phyloP scores from a whole-genome alignment of 2,113 vertebrate species.

The Syngnathoides biaculeatus region DNA sequence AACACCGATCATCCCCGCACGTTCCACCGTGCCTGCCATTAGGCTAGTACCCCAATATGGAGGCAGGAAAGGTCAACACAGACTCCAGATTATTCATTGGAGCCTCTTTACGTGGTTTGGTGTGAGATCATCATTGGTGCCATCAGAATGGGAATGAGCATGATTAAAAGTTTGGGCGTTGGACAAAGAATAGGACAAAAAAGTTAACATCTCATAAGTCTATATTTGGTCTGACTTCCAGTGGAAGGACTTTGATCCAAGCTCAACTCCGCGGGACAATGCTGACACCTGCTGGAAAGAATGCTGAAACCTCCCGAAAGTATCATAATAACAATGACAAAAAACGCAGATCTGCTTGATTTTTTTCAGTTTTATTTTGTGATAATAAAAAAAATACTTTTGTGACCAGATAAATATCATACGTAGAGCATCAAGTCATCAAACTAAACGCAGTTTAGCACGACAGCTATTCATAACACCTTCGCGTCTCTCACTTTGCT shows the following conservation, averaged over 20 bases:
- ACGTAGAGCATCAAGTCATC: constrained; percentile 73
- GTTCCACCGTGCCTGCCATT: not conserved
- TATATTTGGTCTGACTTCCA: constrained; percentile 70
- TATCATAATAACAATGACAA: not conserved
- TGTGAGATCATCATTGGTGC: constrained; percentile 16
- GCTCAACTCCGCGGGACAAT: constrained; percentile 30
- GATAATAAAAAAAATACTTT: constrained; percentile 85
- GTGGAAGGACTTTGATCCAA: constrained; percentile 28
- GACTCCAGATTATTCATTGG: not conserved
- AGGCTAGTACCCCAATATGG: not conserved
- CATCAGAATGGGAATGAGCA: constrained; percentile 39
- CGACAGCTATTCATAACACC: constrained; percentile 70
- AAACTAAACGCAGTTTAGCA: constrained; percentile 70
- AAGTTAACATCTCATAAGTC: constrained; percentile 56
- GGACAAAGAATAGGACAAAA: constrained; percentile 27
- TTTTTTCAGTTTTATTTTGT: constrained; percentile 61
- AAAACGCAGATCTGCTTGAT: constrained; percentile 57
- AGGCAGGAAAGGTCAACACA: not conserved
- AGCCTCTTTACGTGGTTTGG: not conserved
- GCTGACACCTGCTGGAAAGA: constrained; percentile 72
- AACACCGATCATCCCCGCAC: constrained; percentile 20
- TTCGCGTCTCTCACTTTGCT: constrained; percentile 52
- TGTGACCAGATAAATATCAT: constrained; percentile 78
- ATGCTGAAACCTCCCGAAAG: constrained; percentile 23
- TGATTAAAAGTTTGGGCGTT: constrained; percentile 44